Evolutionary conservation across 1,140 invertebrate genomes (phyloP), one percentile per base, ranked within the genome.

Genomic region (Megalonaias nervosa): DNA sequence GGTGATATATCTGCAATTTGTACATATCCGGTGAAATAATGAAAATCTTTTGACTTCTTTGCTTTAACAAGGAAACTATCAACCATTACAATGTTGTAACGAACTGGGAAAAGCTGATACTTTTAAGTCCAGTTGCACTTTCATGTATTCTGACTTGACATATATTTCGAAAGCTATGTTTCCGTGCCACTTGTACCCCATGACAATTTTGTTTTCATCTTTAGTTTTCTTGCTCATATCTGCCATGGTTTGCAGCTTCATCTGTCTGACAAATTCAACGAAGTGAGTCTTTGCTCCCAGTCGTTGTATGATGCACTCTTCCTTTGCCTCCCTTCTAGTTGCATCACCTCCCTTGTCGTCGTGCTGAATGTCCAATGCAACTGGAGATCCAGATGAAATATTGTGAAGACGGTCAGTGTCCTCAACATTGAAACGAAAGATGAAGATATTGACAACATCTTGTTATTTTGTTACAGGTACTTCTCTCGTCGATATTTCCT

Each of bases 231-330:
- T 83, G 58, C n/a, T 67, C 76, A 79, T 74, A 55, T 79, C 48
- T 23, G 21, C 70, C 59, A 81, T 58, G 19, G 68, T 82, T 66
- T 82, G 80, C 31, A 83, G 61, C 13, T 77, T 79, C 57, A 67
- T 17, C 31, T 68, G 21, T 66, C 74, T 73, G 15, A 80, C 62
- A 38, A 76, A 80, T 69, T 83, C 74, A 56, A 79, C 82, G 61
- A 82, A 82, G n/a, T 75, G 69, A n/a, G 76, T 56, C 4, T 67
- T 72, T 68, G n/a, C 73, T 59, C 76, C 60, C 15, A 82, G 70
- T 23, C 76, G 57, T 14, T 76, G 67, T 23, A 61, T 56, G 48
- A 83, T 74, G 69, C 80, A 83, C 4, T 38, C 48, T 62, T 76
- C 23, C 62, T 73, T 72, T 48, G 65, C 71, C 11, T 15, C 15